Conservation (phyloP, 2,888 invertebrate species). For the Invenusta paracnida region DNA sequence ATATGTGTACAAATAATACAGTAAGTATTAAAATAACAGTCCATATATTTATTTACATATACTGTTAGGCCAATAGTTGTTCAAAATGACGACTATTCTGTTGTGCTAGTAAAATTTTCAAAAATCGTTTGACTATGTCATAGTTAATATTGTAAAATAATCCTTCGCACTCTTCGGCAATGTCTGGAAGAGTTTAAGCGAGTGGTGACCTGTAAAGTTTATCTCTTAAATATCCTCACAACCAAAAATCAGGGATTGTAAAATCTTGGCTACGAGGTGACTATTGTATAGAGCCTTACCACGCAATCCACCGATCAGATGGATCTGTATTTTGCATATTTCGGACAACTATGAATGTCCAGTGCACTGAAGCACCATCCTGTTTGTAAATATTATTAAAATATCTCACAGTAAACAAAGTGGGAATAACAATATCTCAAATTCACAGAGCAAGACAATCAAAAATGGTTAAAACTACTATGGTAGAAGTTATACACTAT, state of each 20-base stretch:
- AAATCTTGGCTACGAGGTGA: background rate
- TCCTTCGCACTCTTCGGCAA: slow-evolving; percentile 1
- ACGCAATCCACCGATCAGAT: background rate
- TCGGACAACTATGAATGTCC: slow-evolving; percentile 21
- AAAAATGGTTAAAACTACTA: too few species aligned
- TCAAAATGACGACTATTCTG: background rate
- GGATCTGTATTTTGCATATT: background rate
- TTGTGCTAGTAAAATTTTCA: background rate
- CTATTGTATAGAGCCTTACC: background rate
- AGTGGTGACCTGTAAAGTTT: background rate
- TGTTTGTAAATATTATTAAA: slow-evolving; percentile 1
- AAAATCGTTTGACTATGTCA: slow-evolving; percentile 22
- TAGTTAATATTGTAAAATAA: background rate
- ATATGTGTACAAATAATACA: background rate
- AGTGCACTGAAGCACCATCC: background rate
- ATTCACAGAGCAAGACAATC: too few species aligned
- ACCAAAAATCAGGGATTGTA: background rate
- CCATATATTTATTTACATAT: slow-evolving; percentile 3
- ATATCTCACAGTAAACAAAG: slow-evolving; percentile 14
- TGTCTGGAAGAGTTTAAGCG: background rate
- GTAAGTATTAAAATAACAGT: slow-evolving; percentile 16
- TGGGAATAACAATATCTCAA: slow-evolving; percentile 7
- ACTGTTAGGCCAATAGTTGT: slow-evolving; percentile 16
- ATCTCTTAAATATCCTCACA: background rate
- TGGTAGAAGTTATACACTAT: too few species aligned